Conservation (phyloP, 2,113 vertebrate genomes). For the Herpetotheres cachinnans region DNA sequence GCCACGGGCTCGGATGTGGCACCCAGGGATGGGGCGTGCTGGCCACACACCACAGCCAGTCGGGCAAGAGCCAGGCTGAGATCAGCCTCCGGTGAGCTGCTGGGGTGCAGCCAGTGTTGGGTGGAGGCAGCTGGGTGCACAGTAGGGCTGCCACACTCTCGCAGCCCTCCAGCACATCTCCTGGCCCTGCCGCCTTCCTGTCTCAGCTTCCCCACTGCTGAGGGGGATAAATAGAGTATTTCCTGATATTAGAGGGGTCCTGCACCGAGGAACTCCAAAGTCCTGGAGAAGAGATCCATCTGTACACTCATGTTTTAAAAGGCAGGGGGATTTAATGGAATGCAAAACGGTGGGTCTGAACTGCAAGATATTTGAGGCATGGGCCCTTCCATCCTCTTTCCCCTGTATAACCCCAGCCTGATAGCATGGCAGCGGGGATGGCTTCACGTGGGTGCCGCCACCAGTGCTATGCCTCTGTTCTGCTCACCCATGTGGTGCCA, state of each 20-base stretch:
- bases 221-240: neutral
- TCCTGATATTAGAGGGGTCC: neutral
- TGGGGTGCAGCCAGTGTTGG: fast-evolving
- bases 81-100: neutral
- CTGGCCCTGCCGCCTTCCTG: neutral
- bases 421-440: fast-evolving
- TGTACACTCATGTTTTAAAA: neutral
- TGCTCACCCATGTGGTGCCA: neutral
- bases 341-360: neutral
- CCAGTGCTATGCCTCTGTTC: neutral
- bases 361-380: neutral
- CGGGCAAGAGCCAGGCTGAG: neutral
- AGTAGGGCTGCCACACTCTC: neutral
- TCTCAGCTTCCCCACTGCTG: neutral
- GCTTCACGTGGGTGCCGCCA: neutral
- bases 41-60: fast-evolving
- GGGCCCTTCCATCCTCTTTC: neutral
- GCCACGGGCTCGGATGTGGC: fast-evolving
- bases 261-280: fast-evolving
- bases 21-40: fast-evolving
- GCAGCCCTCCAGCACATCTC: neutral
- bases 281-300: neutral
- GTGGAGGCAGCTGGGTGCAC: neutral
- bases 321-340: neutral
- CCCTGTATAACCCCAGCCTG: neutral